A percentile compares a stretch with the other conserved stretches of the same genome.
phyloP scores from a whole-genome alignment of 2,797 vertebrate species.

The Alectoris magna region DNA sequence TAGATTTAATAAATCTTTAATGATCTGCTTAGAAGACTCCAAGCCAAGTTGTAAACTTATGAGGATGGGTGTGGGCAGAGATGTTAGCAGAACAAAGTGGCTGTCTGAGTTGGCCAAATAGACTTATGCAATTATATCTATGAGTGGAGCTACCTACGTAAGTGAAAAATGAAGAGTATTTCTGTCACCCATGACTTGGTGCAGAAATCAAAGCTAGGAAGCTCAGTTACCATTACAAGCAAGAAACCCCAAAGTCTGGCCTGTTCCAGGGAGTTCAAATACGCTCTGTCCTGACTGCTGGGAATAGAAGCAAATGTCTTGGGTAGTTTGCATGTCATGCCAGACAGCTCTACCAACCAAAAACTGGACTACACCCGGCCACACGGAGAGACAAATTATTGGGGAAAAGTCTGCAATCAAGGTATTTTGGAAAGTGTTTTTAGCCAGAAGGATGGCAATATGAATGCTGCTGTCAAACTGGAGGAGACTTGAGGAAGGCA shows the following conservation, averaged over 20 bases:
- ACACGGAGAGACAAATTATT: constrained; percentile 14
- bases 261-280: constrained; percentile 49
- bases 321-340: constrained; percentile 16
- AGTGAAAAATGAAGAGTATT: constrained; percentile 60
- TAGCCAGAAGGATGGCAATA: neutral
- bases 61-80: constrained; percentile 48
- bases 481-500: neutral
- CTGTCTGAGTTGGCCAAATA: constrained; percentile 13
- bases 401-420: neutral
- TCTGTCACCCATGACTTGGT: constrained; percentile 55
- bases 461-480: neutral
- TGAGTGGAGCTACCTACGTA: constrained; percentile 68
- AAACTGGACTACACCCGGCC: constrained; percentile 40
- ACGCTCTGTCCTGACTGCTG: constrained; percentile 7
- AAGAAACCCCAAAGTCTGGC: constrained; percentile 47
- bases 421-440: constrained; percentile 18
- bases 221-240: constrained; percentile 46
- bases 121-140: constrained; percentile 53
- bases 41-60: constrained; percentile 42
- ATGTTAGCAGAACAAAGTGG: constrained; percentile 38
- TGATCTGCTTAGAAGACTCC: constrained; percentile 36
- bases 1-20: constrained; percentile 54
- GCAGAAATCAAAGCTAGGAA: constrained; percentile 73
- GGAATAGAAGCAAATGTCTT: constrained; percentile 51
- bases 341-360: neutral